These are phyloP conservation scores for Collichthys lucidus DNA, from an alignment of 2,113 vertebrate genomes.

Conservation along the genomic window DNA sequence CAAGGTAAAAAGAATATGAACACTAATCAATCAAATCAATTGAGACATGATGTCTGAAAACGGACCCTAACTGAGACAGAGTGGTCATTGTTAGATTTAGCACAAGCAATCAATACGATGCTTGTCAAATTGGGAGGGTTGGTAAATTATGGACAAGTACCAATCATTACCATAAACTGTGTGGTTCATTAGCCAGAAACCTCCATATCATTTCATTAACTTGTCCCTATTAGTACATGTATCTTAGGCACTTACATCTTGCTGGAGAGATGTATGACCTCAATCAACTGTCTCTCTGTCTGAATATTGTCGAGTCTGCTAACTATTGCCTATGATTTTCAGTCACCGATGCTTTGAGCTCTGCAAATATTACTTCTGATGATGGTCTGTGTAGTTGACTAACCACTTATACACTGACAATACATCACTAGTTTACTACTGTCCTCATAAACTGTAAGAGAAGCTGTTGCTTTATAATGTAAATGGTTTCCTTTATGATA, in stretches of 20 bases:
- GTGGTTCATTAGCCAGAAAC: constrained; percentile 61
- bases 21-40: constrained; percentile 30
- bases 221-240: constrained; percentile 34
- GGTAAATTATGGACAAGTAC: constrained; percentile 64
- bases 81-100: constrained; percentile 35
- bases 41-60: constrained; percentile 35
- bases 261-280: constrained; percentile 30
- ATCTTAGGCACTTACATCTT: constrained; percentile 8
- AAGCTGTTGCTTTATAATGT: constrained; percentile 69
- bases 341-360: constrained; percentile 18
- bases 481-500: constrained; percentile 67
- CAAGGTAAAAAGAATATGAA: constrained; percentile 36
- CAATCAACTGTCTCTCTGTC: background rate
- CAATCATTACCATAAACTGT: constrained; percentile 64
- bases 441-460: constrained; percentile 61
- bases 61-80: constrained; percentile 35
- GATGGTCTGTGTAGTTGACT: constrained; percentile 41
- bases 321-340: constrained; percentile 30
- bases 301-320: constrained; percentile 9
- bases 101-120: constrained; percentile 54
- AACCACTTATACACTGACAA: constrained; percentile 57
- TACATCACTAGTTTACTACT: constrained; percentile 69
- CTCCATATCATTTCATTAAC: constrained; percentile 62
- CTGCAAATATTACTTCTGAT: constrained; percentile 50
- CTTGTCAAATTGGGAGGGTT: constrained; percentile 55